Evolutionary conservation across 2,797 vertebrate species (phyloP).

Genomic region (Anas capensis): DNA sequence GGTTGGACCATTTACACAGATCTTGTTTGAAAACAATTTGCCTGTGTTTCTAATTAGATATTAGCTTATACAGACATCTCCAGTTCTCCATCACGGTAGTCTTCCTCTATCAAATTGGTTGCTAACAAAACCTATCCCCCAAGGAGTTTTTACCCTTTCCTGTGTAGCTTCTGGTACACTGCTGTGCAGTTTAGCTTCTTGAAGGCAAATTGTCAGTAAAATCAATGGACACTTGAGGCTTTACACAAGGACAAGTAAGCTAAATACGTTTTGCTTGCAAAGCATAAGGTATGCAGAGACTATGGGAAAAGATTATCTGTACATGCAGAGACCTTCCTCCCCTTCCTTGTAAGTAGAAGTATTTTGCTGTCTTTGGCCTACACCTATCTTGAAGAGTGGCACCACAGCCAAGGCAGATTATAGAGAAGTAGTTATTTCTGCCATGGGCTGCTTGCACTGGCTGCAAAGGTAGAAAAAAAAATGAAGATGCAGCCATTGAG

Average conservation of each 20-base stretch:
- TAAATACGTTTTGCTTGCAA: background rate
- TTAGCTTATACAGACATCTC: background rate
- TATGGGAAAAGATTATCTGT: background rate
- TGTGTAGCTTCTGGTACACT: background rate
- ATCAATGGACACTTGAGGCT: background rate
- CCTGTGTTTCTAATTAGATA: background rate
- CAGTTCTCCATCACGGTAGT: background rate
- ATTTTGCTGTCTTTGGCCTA: background rate
- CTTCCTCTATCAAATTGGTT: background rate
- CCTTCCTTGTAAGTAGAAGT: background rate
- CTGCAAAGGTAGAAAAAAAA: background rate
- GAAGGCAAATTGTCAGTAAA: background rate
- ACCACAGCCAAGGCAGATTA: background rate
- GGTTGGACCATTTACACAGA: background rate
- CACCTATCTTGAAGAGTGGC: background rate
- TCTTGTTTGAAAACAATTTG: background rate
- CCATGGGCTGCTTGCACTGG: background rate
- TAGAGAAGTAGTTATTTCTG: background rate
- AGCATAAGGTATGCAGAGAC: background rate
- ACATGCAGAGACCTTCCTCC: fast-evolving
- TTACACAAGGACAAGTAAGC: background rate
- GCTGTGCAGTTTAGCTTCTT: background rate
- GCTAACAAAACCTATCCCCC: background rate
- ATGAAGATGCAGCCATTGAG: background rate
- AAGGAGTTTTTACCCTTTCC: background rate